phyloP scores from a whole-genome alignment of 1,140 invertebrate genomes.

The Meloidogyne exigua region DNA sequence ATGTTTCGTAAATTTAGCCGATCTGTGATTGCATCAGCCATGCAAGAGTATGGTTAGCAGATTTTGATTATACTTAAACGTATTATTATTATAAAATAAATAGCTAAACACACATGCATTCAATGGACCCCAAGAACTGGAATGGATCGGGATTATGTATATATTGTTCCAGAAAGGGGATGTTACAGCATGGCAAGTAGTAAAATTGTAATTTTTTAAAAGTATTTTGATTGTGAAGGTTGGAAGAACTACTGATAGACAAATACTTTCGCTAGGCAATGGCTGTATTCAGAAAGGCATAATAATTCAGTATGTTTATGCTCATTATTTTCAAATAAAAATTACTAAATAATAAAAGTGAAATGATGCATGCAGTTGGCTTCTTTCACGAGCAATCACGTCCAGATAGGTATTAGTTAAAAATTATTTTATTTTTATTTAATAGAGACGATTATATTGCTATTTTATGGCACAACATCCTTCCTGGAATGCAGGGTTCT shows the following conservation, averaged over 20 bases:
- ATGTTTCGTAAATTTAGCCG: conserved; percentile 49
- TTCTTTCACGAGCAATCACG: conserved; percentile 66
- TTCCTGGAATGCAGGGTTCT: conserved; percentile 56
- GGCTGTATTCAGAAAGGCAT: conserved; percentile 70
- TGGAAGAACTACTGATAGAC: conserved; percentile 65
- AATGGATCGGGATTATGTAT: conserved; percentile 57
- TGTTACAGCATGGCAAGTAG: conserved; percentile 40
- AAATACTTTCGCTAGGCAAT: conserved; percentile 68
- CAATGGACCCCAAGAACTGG: conserved; percentile 59
- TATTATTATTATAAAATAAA: neutral
- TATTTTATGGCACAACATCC: conserved; percentile 65
- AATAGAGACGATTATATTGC: conserved; percentile 62
- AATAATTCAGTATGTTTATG: neutral
- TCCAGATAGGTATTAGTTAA: conserved; percentile 49
- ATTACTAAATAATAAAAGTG: conserved; percentile 65
- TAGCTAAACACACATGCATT: conserved; percentile 51
- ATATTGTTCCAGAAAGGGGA: conserved; percentile 60
- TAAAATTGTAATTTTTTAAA: conserved; percentile 18
- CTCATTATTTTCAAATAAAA: neutral
- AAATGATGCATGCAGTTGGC: conserved; percentile 65
- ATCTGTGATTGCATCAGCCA: conserved; percentile 59
- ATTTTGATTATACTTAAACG: neutral
- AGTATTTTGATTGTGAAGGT: conserved; percentile 27
- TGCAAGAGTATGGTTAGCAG: conserved; percentile 55
- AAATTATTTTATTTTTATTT: neutral